Evolutionary conservation across 2,888 invertebrate species (phyloP).

Genomic region (Drosophila melanocephala): DNA sequence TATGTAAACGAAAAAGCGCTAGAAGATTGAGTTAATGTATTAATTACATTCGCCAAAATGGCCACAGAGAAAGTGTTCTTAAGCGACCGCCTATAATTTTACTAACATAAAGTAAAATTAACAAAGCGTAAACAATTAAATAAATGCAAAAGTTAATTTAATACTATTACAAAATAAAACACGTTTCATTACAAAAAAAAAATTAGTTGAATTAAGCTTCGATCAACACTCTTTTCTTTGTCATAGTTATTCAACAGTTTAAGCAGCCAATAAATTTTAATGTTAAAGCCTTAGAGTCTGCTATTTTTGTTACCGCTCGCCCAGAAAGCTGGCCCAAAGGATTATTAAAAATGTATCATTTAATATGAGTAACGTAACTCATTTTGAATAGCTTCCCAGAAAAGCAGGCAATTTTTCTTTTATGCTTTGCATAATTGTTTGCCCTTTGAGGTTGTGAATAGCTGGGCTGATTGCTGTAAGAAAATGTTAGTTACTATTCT

Average conservation of each 20-base stretch:
- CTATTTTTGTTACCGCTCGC: not conserved
- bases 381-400: constrained; percentile 25
- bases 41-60: constrained; percentile 61
- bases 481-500: too few relatives aligned
- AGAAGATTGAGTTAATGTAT: constrained; percentile 44
- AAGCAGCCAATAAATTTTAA: constrained; percentile 53
- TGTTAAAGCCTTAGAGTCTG: constrained; percentile 5
- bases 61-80: not conserved
- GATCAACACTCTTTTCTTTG: not conserved
- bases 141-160: not conserved
- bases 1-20: constrained; percentile 12
- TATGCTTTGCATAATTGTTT: constrained; percentile 18
- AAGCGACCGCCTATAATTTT: not conserved
- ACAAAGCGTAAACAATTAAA: not conserved
- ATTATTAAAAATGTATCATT: constrained; percentile 48
- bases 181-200: not conserved
- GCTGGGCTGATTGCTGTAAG: not conserved
- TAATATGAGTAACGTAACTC: constrained; percentile 47
- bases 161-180: not conserved
- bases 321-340: not conserved
- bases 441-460: constrained; percentile 11
- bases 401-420: constrained; percentile 4
- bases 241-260: constrained; percentile 3
- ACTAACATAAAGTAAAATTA: not conserved
- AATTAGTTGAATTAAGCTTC: not conserved